phyloP scores from a whole-genome alignment of 23 tunicate genomes.

The Phallusia fumigata region DNA sequence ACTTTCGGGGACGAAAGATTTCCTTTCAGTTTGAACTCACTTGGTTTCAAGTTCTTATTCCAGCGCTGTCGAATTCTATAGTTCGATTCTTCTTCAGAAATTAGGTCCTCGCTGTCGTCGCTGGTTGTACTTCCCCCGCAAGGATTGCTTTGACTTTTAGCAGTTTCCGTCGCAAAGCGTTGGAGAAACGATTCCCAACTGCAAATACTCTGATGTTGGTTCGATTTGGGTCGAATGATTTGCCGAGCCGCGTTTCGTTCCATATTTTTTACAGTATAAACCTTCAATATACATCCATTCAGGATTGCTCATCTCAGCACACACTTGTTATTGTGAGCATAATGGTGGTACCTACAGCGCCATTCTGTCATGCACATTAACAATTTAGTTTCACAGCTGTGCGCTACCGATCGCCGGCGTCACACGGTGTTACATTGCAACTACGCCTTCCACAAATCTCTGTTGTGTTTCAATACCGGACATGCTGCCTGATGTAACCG shows the following conservation, averaged over 20 bases:
- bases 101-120: slow-evolving; percentile 5
- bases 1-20: neutral
- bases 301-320: neutral
- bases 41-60: neutral
- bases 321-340: neutral
- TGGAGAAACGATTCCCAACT: slow-evolving; percentile 12
- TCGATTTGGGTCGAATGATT: no score
- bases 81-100: slow-evolving; percentile 18
- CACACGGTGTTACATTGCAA: no score
- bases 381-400: neutral
- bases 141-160: neutral
- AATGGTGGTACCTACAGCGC: neutral
- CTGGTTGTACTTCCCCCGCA: neutral
- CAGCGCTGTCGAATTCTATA: slow-evolving; percentile 1
- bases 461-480: slow-evolving; percentile 1
- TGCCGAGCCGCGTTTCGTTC: neutral
- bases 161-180: neutral
- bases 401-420: no score
- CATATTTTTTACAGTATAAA: neutral
- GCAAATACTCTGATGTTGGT: neutral
- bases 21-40: neutral
- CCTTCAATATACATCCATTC: neutral
- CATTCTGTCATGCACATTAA: neutral
- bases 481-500: neutral
- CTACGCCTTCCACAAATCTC: neutral